Conservation (phyloP, 1,140 invertebrate genomes). For the Temnothorax nylanderi region DNA sequence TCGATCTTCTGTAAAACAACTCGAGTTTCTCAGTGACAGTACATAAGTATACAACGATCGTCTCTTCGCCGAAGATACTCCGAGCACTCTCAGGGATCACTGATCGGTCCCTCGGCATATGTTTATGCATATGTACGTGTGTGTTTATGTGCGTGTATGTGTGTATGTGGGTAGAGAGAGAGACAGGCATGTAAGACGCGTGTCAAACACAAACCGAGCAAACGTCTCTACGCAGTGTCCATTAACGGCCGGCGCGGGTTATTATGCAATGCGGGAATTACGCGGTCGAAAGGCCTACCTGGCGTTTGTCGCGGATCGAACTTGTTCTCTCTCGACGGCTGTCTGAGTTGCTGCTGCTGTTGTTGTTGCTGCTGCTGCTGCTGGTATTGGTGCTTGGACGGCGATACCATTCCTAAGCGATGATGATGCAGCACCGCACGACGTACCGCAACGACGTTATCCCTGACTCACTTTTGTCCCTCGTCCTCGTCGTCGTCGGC, state of each 20-base stretch:
- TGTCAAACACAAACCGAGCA: background rate
- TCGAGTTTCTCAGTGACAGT: background rate
- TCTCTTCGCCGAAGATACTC: background rate
- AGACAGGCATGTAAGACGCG: background rate
- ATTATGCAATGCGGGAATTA: constrained; percentile 43
- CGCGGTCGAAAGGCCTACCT: constrained; percentile 64
- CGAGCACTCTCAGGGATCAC: constrained; percentile 10
- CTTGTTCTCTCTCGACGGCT: constrained; percentile 71
- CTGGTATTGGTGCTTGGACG: constrained; percentile 82
- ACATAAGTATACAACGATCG: background rate
- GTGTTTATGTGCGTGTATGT: background rate
- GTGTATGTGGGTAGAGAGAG: background rate
- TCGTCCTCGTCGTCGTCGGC: constrained; percentile 60
- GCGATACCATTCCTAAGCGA: constrained; percentile 85
- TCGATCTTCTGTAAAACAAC: background rate
- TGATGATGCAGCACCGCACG: constrained; percentile 72
- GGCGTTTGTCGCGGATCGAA: constrained; percentile 60
- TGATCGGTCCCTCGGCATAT: background rate
- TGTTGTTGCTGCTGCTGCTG: constrained; percentile 78
- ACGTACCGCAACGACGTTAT: constrained; percentile 68
- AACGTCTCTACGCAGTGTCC: constrained; percentile 9
- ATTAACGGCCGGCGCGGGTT: constrained; percentile 17
- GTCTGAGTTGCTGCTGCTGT: constrained; percentile 72
- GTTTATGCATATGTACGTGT: background rate
- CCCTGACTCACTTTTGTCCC: constrained; percentile 67